These are phyloP conservation scores for Bedellia somnulentella DNA, from an alignment of 2,888 invertebrate species.

Conservation along the genomic window DNA sequence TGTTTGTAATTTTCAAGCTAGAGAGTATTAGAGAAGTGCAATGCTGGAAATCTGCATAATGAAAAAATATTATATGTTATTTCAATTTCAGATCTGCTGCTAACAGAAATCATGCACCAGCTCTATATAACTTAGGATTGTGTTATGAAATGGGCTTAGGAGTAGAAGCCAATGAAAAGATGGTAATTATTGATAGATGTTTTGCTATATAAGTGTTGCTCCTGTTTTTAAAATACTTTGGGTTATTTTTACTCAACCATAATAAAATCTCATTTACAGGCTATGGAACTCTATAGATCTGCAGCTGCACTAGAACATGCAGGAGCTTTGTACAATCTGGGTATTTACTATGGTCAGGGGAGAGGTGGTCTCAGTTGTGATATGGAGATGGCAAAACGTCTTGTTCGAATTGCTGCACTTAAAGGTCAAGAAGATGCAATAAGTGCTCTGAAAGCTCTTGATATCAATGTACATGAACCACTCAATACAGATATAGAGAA, in stretches of 20 bases:
- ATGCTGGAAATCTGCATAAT: no score
- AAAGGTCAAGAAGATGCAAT: conserved; percentile 62
- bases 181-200: conserved; percentile 27
- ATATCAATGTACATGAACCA: conserved; percentile 20
- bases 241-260: not conserved
- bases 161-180: conserved; percentile 56
- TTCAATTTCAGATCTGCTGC: conserved; percentile 64
- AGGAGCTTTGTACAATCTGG: conserved; percentile 70
- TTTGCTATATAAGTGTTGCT: not conserved
- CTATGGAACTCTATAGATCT: conserved; percentile 65
- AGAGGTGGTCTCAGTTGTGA: conserved; percentile 59
- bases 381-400: conserved; percentile 43
- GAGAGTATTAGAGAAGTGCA: no score
- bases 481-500: conserved; percentile 4
- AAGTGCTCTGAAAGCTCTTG: conserved; percentile 41
- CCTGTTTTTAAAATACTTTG: not conserved
- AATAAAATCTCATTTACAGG: conserved; percentile 34
- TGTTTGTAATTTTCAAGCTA: no score
- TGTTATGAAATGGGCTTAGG: conserved; percentile 72
- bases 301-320: conserved; percentile 67
- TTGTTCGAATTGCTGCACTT: conserved; percentile 59
- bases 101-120: conserved; percentile 60
- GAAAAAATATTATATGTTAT: no score
- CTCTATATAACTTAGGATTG: conserved; percentile 68
- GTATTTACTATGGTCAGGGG: conserved; percentile 68